Evolutionary conservation across 2,888 invertebrate genomes (phyloP).

Genomic region (Drosophila colorata): DNA sequence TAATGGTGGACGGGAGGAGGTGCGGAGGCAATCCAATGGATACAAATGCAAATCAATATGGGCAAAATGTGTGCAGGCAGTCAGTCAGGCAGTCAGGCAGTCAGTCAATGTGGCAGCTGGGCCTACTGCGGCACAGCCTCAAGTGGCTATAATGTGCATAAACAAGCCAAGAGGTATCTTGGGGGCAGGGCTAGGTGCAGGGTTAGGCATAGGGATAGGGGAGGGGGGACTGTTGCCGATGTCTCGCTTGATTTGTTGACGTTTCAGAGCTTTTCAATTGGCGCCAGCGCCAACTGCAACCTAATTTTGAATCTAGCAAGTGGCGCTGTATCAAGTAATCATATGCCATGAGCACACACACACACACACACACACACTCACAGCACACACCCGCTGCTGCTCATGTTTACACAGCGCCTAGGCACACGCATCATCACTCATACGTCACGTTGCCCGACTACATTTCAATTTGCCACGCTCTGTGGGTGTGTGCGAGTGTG

Average conservation of each 20-base stretch:
- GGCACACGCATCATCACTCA: conserved; percentile 74
- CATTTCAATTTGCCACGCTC: conserved; percentile 62
- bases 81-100: conserved; percentile 25
- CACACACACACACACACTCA: conserved; percentile 5
- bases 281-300: conserved; percentile 74
- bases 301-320: conserved; percentile 72
- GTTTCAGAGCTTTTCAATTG: conserved; percentile 53
- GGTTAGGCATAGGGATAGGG: no score
- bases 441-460: conserved; percentile 74
- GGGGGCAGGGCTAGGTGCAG: not conserved
- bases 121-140: conserved; percentile 44
- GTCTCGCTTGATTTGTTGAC: conserved; percentile 63
- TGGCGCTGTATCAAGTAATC: conserved; percentile 70
- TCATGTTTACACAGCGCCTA: conserved; percentile 50
- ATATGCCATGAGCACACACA: conserved; percentile 54
- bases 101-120: conserved; percentile 36
- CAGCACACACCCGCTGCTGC: not conserved
- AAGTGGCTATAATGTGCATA: conserved; percentile 65
- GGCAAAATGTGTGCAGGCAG: conserved; percentile 47
- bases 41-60: conserved; percentile 65
- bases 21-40: conserved; percentile 22
- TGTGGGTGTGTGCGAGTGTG: not conserved
- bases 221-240: conserved; percentile 3
- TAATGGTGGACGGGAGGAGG: not conserved
- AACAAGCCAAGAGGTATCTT: conserved; percentile 45